Base-by-base conservation (phyloP, 2,888 invertebrate species). In the Pyrochroa serraticornis region DNA sequence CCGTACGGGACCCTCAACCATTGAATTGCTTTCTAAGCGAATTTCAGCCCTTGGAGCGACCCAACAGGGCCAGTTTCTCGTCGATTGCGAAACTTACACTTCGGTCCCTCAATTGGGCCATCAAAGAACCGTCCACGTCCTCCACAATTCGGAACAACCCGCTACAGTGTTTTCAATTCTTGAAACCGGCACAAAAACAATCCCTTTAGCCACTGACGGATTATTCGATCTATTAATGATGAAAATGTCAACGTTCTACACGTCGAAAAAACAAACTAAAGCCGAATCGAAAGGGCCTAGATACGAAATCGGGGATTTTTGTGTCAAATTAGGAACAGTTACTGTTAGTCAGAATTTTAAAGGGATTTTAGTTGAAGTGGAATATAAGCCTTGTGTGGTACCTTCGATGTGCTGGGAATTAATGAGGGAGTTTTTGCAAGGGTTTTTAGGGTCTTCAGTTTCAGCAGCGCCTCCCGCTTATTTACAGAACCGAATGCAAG, bases 111-210 rank as follows among this genome's bases (percentile, higher is more conserved):
- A 87, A 70, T 82, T 91, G 75, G 92, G 91, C 3, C 85, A 87
- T 42, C 89, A 90, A 58, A 87, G 92, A 71, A 90, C 91, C 0
- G 90, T 96, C 0, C 94, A 96, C 78, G 90, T 97, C n/a, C 83
- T 97, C 6, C 96, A 97, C 80, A 94, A 97, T 78, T 95, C 94
- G 0, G 97, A 97, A 75, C 93, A 95, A 74, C 97, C 97, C 0
- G 95, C 95, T 0, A 92, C 96, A 0, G 94, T 95, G 1, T 97
- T 96, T 80, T 91, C 95, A 6, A 87, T 96, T 30, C 82, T 97
- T 6, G 97, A 97, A 71, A 90, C 90, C 45, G 94, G 93, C 0
- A 88, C 86, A 7, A 93, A 93, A 75, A 89, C 90, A 58, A 90
- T 95, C 31, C 91, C 94, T 1, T 83, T 97, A 0, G 91, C 94